Conservation (phyloP, 2,888 invertebrate species). For the Ethmia dodecea region DNA sequence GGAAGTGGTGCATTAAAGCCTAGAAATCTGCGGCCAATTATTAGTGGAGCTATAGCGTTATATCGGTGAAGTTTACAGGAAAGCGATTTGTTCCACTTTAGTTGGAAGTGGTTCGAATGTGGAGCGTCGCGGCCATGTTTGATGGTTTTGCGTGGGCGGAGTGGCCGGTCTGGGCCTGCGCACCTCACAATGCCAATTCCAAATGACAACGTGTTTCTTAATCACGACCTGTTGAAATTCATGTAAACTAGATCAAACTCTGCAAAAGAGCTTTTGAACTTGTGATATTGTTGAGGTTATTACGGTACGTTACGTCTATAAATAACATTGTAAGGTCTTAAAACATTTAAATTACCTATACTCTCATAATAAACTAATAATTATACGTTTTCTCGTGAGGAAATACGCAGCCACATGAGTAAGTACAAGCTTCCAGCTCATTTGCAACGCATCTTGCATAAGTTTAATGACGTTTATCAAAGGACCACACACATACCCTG, state of each 20-base stretch:
- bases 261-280: background rate
- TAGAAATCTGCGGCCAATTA: slow-evolving; percentile 22
- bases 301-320: no score
- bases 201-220: slow-evolving; percentile 11
- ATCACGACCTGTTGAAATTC: slow-evolving; percentile 5
- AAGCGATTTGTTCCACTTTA: slow-evolving; percentile 32
- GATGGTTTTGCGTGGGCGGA: slow-evolving; percentile 20
- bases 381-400: no score
- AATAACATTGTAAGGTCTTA: no score
- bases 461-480: no score
- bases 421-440: no score
- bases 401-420: no score
- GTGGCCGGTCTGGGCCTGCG: slow-evolving; percentile 12
- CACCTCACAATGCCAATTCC: slow-evolving; percentile 3
- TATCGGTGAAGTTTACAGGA: slow-evolving; percentile 23
- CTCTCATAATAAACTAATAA: no score
- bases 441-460: no score
- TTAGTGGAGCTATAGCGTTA: slow-evolving; percentile 22
- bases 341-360: no score
- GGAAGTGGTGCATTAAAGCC: slow-evolving; percentile 14
- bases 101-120: slow-evolving; percentile 29
- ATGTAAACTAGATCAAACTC: slow-evolving; percentile 8
- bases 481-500: background rate
- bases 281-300: no score
- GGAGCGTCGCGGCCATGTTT: slow-evolving; percentile 29